Evolutionary conservation across 2,113 vertebrate genomes (phyloP).

Genomic region (Mustela lutreola): DNA sequence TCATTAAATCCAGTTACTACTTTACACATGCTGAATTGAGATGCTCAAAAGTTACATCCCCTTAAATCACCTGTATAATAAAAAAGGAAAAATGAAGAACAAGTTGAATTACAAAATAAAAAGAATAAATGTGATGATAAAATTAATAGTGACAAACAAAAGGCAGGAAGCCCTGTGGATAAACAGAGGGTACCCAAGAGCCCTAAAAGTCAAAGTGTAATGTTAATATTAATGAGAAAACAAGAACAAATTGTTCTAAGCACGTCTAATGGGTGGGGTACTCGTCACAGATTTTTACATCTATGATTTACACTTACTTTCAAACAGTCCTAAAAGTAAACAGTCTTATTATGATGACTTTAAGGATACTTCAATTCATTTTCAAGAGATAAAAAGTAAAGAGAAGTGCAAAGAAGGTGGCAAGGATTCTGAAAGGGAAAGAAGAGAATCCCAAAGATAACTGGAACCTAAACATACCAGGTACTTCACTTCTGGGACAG

Average conservation of each 20-base stretch:
- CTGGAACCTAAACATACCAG: background rate
- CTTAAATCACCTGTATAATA: background rate
- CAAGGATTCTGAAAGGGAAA: background rate
- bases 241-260: background rate
- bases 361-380: background rate
- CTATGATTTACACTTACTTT: background rate
- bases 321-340: background rate
- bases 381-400: background rate
- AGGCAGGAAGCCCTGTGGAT: background rate
- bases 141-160: background rate
- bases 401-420: background rate
- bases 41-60: background rate
- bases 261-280: background rate
- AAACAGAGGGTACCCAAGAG: background rate
- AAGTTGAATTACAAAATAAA: constrained; percentile 29
- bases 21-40: background rate
- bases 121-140: background rate
- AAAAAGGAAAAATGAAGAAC: background rate
- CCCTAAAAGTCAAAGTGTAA: background rate
- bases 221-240: background rate
- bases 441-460: background rate
- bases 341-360: background rate
- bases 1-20: background rate
- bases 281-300: background rate
- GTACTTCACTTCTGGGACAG: background rate